Conservation (phyloP, 92 coral and sea anemone genomes). For the Meandrina meandrites region DNA sequence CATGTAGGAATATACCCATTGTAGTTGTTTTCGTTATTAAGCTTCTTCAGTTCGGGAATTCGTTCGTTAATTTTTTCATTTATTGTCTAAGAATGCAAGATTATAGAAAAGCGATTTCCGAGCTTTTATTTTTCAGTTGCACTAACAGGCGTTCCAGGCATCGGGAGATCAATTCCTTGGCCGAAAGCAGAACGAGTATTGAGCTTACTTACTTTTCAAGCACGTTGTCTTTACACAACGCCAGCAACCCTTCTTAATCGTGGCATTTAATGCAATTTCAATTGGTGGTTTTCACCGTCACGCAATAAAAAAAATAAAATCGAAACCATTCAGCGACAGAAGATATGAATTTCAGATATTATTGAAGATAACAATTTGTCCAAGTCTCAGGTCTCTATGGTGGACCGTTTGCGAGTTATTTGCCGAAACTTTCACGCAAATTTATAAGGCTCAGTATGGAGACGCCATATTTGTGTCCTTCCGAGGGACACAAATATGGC, state of each 20-base stretch:
- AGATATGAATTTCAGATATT: too few species aligned
- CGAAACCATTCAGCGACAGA: too few species aligned
- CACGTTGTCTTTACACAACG: not conserved
- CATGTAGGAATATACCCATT: not conserved
- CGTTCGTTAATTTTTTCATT: conserved; percentile 14
- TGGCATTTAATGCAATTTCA: too few species aligned
- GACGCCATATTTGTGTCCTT: too few species aligned
- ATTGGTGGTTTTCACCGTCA: too few species aligned
- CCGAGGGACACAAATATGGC: too few species aligned
- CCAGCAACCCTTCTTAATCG: not conserved
- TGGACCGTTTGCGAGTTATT: too few species aligned
- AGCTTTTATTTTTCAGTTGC: not conserved
- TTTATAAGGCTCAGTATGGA: too few species aligned
- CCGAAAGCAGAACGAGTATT: not conserved
- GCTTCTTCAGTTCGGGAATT: conserved; percentile 30
- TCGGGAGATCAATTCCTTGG: not conserved
- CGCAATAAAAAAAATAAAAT: too few species aligned
- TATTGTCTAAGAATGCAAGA: conserved; percentile 14
- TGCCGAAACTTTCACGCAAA: too few species aligned
- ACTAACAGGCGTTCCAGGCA: not conserved
- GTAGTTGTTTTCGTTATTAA: not conserved
- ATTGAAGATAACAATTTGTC: too few species aligned
- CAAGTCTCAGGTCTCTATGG: too few species aligned
- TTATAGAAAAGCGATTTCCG: not conserved
- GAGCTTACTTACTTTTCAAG: not conserved